Conservation (phyloP, 2,113 vertebrate species). For the Grallaria varia region DNA sequence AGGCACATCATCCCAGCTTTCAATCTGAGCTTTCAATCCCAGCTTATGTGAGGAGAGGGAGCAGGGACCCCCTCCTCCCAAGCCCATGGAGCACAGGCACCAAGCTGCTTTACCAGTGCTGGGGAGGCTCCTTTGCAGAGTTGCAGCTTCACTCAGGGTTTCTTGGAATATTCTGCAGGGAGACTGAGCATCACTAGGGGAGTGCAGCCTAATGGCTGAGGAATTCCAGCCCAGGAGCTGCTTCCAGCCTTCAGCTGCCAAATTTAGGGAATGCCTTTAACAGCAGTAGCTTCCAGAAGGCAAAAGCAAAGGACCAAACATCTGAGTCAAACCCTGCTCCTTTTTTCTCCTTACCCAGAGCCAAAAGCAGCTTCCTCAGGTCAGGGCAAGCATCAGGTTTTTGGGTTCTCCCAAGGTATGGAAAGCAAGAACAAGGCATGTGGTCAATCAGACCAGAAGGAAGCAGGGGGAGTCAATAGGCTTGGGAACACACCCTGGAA, state of each 20-base stretch:
- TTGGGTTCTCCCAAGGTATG: no score
- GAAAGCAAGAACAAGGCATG: not conserved
- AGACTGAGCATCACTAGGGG: not conserved
- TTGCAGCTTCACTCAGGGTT: not conserved
- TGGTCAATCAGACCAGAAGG: not conserved
- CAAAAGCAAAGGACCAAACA: not conserved
- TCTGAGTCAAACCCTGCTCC: not conserved
- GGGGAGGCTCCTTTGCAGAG: not conserved
- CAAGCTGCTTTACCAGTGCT: not conserved
- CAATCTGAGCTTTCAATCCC: not conserved
- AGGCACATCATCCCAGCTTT: no score
- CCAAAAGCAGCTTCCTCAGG: not conserved
- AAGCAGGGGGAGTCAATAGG: not conserved
- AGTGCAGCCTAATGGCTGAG: no score
- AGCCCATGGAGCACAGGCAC: not conserved
- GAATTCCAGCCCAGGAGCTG: not conserved
- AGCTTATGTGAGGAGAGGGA: not conserved
- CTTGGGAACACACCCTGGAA: not conserved
- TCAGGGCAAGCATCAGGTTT: not conserved
- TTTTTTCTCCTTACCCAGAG: not conserved
- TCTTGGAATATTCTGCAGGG: not conserved
- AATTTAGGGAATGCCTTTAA: not conserved
- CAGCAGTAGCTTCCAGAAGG: not conserved
- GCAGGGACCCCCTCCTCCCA: not conserved
- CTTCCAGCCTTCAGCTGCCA: not conserved